Conservation (phyloP, 2,113 vertebrate genomes). For the Emydura subglobosa region DNA sequence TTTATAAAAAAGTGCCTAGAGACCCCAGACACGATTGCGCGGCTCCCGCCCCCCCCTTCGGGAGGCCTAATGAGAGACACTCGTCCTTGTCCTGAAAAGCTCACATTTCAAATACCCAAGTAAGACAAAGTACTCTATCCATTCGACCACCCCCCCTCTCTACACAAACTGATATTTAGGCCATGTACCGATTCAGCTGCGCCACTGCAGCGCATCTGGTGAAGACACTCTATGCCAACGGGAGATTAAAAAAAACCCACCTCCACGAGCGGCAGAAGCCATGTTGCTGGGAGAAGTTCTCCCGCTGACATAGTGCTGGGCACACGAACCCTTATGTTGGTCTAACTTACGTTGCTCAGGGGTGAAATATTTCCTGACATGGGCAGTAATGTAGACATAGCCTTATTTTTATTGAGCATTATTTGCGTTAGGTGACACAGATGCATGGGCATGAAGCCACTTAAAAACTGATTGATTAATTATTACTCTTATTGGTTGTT, state of each 20-base stretch:
- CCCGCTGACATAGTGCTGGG: too few relatives aligned
- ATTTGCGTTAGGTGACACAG: constrained; percentile 22
- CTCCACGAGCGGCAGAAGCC: too few relatives aligned
- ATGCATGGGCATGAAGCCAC: constrained; percentile 18
- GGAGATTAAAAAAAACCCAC: too few relatives aligned
- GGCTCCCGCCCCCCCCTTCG: neutral
- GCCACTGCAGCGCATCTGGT: too few relatives aligned
- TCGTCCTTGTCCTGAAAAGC: neutral
- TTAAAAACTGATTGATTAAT: constrained; percentile 20
- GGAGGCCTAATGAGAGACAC: neutral
- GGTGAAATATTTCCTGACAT: too few relatives aligned
- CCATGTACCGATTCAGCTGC: too few relatives aligned
- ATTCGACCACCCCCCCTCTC: neutral
- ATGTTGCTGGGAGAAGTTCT: too few relatives aligned
- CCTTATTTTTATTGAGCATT: neutral
- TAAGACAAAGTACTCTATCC: neutral
- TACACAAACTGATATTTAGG: neutral
- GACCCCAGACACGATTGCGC: neutral
- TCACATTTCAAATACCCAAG: neutral
- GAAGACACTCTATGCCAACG: too few relatives aligned
- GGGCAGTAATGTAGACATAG: too few relatives aligned
- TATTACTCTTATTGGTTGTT: constrained; percentile 26
- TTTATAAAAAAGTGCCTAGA: neutral
- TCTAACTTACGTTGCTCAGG: too few relatives aligned
- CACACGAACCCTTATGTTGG: too few relatives aligned